Evolutionary conservation across 2,113 vertebrate species (phyloP).

Genomic region (Probosciger aterrimus): DNA sequence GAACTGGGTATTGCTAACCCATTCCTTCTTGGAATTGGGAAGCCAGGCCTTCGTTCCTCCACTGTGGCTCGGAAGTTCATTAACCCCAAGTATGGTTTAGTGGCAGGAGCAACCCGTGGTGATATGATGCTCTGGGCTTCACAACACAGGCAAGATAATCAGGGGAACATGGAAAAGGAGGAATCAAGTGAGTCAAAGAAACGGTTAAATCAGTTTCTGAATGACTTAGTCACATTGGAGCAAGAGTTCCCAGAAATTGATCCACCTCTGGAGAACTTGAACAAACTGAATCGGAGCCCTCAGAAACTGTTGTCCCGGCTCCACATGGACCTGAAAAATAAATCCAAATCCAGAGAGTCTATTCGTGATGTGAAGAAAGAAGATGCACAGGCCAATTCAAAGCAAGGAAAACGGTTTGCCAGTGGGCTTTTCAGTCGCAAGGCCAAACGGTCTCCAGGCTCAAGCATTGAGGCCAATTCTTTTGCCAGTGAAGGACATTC

Average conservation of each 20-base stretch:
- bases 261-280: constrained; percentile 38
- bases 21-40: constrained; percentile 29
- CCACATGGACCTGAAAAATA: constrained; percentile 52
- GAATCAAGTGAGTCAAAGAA: constrained; percentile 64
- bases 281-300: constrained; percentile 34
- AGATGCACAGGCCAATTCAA: constrained; percentile 44
- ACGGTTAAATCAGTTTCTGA: constrained; percentile 73
- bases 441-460: constrained; percentile 36
- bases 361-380: constrained; percentile 46
- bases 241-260: constrained; percentile 73
- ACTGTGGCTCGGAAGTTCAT: constrained; percentile 90
- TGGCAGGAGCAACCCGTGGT: constrained; percentile 72
- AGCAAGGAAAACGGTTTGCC: constrained; percentile 51
- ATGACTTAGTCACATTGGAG: constrained; percentile 73
- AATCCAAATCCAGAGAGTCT: constrained; percentile 61
- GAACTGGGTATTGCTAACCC: constrained; percentile 74
- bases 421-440: constrained; percentile 53
- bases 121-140: constrained; percentile 75
- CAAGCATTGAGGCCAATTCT: constrained; percentile 42
- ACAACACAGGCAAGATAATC: constrained; percentile 43
- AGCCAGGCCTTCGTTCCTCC: constrained; percentile 48
- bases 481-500: constrained; percentile 60
- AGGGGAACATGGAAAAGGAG: constrained; percentile 37
- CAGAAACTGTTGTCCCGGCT: constrained; percentile 37
- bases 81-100: constrained; percentile 91